Base-by-base conservation (phyloP, 2,113 vertebrate species). In the Zeus faber region DNA sequence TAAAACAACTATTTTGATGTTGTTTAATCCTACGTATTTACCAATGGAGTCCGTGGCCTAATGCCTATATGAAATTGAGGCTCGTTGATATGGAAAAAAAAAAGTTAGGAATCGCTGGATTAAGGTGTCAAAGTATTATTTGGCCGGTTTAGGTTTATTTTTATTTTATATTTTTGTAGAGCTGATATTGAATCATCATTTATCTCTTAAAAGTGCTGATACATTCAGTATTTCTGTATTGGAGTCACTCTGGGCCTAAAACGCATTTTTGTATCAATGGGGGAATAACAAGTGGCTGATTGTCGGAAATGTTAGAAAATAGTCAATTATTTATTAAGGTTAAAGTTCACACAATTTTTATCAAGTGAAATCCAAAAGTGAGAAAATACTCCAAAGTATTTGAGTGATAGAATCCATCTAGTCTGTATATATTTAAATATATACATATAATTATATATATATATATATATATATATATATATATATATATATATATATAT, bases 311-410 rank as follows among this genome's bases (percentile, higher is more conserved):
- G 69, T 82, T 85, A 74, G 20, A 84, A 89, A 89, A 86, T 83
- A 83, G 72, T 54, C 68, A 73, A 73, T 85, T 27, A 77, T 89
- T 89, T 89, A 89, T 90, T 89, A 59, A 62, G 48, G 64, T 87
- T 82, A 52, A 76, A 80, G n/a, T n/a, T n/a, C n/a, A n/a, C 85
- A 88, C 81, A 88, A 86, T 66, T 65, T 71, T 79, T 64, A 22
- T 77, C 71, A 84, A 75, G 81, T 84, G 69, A 85, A 84, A 77
- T 70, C 60, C 75, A 76, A 64, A 31, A 74, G 73, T 83, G 81
- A 79, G 53, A 54, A 74, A 76, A 74, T 76, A 70, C 58, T 74
- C 63, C n/a, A n/a, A 58, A 54, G 48, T 18, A 66, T 10, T 54
- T 65, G 5, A 72, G 57, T 53, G 29, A 46, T 35, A 55, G 2